Percentiles rank a stretch among this genome's conserved stretches.
Evolutionary conservation across 2,888 invertebrate species (phyloP).

Genomic region (Balanococcus diminutus): DNA sequence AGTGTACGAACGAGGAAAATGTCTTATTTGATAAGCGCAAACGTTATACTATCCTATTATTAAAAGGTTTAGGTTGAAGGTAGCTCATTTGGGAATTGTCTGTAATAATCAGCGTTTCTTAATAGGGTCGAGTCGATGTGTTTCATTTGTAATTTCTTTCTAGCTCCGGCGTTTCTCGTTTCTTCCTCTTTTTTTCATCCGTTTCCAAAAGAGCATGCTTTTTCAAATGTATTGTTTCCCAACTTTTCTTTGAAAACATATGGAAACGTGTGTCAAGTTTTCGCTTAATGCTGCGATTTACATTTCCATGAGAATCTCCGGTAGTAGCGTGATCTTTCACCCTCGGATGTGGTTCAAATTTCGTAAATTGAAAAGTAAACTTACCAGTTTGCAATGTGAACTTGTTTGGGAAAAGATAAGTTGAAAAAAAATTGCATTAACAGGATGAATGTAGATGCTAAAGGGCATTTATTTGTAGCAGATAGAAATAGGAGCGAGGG

Average conservation of each 20-base stretch:
- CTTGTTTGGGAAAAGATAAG: conserved; percentile 7
- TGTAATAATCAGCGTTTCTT: conserved; percentile 45
- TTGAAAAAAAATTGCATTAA: not conserved
- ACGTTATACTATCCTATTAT: conserved; percentile 16
- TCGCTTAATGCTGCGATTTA: not conserved
- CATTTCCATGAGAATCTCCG: not conserved
- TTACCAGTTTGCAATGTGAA: not conserved
- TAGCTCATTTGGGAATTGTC: conserved; percentile 46
- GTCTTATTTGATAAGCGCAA: conserved; percentile 34
- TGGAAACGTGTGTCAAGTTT: not conserved
- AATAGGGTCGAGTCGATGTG: conserved; percentile 15
- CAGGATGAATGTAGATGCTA: not conserved
- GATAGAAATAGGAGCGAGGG: not conserved
- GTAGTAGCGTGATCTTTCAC: not conserved
- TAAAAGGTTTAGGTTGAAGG: conserved; percentile 33
- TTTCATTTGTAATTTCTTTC: not conserved
- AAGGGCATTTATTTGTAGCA: not conserved
- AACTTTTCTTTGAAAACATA: not conserved
- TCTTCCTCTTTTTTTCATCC: not conserved
- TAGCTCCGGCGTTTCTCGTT: not conserved
- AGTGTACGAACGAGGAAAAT: not conserved
- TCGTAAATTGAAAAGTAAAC: conserved; percentile 3
- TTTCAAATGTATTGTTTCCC: not conserved
- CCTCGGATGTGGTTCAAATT: not conserved
- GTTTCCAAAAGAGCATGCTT: no score